Base-by-base conservation (phyloP, 2,888 invertebrate genomes). In the Trissoscelio sp. region DNA sequence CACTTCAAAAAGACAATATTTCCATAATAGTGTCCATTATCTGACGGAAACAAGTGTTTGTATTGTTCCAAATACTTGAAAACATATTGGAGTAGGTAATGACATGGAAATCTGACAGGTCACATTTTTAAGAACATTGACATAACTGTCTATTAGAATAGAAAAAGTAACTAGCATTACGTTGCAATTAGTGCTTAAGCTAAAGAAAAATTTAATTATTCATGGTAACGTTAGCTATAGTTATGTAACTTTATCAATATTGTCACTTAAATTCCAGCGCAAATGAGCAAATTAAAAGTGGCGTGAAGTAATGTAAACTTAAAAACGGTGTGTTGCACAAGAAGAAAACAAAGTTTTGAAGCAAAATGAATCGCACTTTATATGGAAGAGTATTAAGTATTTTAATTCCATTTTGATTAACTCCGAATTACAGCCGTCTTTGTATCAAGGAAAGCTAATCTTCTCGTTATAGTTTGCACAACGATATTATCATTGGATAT, bases 271-370 rank as follows among this genome's bases (percentile, higher is more conserved):
- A 69, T 18, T 67, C 9, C 42, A 2, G 24, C 53, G 20, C 34
- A 46, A 58, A 37, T 58, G n/a, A 9, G 37, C 11, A 20, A 16
- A 14, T 9, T 42, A 67, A 16, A 44, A 31, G 28, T 31, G 69
- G 44, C 31, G 14, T 39, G 34, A 48, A 12, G 22, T 12, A 57
- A 55, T 11, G 31, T 14, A 5, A 20, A 37, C 24, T n/a, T 42
- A 28, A 9, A 42, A 60, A 22, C 37, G 28, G 51, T 20, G 11
- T 37, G 39, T 60, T 72, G 42, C 53, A 53, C 20, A 60, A 72
- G 31, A 60, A 20, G 11, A 57, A 37, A 48, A 72, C 72, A 60
- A 48, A 70, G 22, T n/a, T n/a, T n/a, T n/a, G n/a, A n/a, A n/a
- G n/a, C n/a, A n/a, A n/a, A n/a, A n/a, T n/a, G n/a, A n/a, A n/a